Evolutionary conservation across 2,888 invertebrate species (phyloP).

Genomic region (Parascotia fuliginaria): DNA sequence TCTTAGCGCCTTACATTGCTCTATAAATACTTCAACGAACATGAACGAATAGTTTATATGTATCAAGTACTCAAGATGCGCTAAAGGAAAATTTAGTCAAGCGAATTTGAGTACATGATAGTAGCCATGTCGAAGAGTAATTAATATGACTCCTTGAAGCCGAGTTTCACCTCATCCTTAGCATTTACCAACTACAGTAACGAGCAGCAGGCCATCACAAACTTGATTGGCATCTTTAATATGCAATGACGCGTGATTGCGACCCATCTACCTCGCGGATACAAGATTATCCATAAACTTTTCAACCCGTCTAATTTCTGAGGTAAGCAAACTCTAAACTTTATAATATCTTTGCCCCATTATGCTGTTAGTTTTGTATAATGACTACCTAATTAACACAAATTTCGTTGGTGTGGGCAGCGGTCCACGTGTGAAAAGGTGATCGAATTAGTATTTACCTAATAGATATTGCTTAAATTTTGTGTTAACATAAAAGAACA

Average conservation of each 20-base stretch:
- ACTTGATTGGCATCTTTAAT: slow-evolving; percentile 68
- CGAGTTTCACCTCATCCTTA: slow-evolving; percentile 29
- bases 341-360: slow-evolving; percentile 14
- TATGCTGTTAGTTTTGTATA: slow-evolving; percentile 33
- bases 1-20: too few relatives aligned
- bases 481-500: slow-evolving; percentile 24
- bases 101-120: slow-evolving; percentile 34
- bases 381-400: slow-evolving; percentile 36
- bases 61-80: slow-evolving; percentile 2
- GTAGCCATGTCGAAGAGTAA: slow-evolving; percentile 52
- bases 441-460: slow-evolving; percentile 33
- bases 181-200: slow-evolving; percentile 59
- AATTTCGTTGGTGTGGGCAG: slow-evolving; percentile 17
- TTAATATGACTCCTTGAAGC: slow-evolving; percentile 60
- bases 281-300: slow-evolving; percentile 16
- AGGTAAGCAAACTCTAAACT: slow-evolving; percentile 39
- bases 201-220: slow-evolving; percentile 51
- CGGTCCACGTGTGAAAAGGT: slow-evolving; percentile 6
- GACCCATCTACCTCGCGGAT: not conserved
- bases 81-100: slow-evolving; percentile 34
- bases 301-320: slow-evolving; percentile 28
- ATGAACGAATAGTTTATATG: slow-evolving; percentile 24
- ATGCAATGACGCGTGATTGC: slow-evolving; percentile 56
- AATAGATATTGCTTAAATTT: not conserved
- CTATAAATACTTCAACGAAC: too few relatives aligned